These are phyloP conservation scores for Ischnus inquisitorius DNA, from an alignment of 2,888 invertebrate species.

Conservation along the genomic window DNA sequence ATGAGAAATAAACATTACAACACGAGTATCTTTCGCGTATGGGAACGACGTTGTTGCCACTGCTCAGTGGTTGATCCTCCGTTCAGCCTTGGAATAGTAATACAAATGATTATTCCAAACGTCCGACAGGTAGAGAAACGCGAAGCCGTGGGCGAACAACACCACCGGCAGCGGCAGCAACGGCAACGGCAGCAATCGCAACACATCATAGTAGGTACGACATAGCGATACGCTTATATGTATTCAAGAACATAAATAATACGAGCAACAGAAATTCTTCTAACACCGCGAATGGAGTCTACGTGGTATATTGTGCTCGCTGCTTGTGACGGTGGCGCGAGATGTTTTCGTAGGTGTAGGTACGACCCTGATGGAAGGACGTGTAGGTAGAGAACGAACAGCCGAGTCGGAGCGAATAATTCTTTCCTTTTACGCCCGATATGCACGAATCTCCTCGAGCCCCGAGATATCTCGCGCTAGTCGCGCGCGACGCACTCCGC, in stretches of 20 bases:
- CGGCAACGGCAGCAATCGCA: conserved; percentile 1
- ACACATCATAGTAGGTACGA: too few species aligned
- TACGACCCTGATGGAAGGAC: conserved; percentile 76
- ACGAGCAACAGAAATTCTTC: conserved; percentile 19
- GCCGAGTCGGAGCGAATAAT: conserved; percentile 73
- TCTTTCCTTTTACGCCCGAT: conserved; percentile 77
- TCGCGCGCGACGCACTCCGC: conserved; percentile 25
- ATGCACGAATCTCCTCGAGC: conserved; percentile 68
- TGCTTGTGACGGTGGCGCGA: neutral
- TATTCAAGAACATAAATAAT: conserved; percentile 58
- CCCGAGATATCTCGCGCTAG: conserved; percentile 28
- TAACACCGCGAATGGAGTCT: neutral
- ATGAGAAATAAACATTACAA: neutral
- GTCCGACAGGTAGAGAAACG: conserved; percentile 48
- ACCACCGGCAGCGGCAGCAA: conserved; percentile 15
- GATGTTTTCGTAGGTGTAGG: conserved; percentile 71
- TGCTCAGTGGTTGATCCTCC: conserved; percentile 23
- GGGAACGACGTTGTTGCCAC: neutral
- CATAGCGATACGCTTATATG: conserved; percentile 19
- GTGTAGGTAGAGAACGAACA: conserved; percentile 77
- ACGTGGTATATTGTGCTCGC: neutral
- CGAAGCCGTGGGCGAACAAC: conserved; percentile 55
- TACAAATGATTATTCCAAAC: conserved; percentile 50
- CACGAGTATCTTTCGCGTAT: conserved; percentile 3
- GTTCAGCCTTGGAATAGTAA: conserved; percentile 58